Evolutionary conservation across 1,140 invertebrate species (phyloP).

Genomic region (Lordiphosa clarofinis): DNA sequence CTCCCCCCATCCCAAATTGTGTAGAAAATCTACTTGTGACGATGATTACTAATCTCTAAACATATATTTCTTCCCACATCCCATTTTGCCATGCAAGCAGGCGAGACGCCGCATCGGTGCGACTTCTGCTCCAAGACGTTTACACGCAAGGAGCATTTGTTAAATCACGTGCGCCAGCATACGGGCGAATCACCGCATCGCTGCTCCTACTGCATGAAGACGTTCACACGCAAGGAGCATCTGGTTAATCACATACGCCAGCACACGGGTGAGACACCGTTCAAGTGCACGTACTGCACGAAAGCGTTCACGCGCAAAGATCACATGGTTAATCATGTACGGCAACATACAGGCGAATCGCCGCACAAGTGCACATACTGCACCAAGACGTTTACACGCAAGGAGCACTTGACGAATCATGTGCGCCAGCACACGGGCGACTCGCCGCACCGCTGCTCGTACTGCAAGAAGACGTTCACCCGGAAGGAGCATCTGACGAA

Average conservation of each 20-base stretch:
- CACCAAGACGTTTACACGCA: constrained; percentile 89
- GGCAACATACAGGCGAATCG: constrained; percentile 93
- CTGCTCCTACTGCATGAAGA: constrained; percentile 86
- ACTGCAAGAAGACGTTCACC: constrained; percentile 89
- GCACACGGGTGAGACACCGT: constrained; percentile 92
- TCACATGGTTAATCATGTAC: constrained; percentile 86
- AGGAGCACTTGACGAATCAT: constrained; percentile 86
- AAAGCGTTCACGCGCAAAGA: constrained; percentile 93
- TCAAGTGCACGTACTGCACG: constrained; percentile 91
- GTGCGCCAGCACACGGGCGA: constrained; percentile 90
- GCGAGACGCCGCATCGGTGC: constrained; percentile 92
- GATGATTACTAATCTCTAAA: constrained; percentile 69
- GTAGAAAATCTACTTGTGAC: constrained; percentile 3
- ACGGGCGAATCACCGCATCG: constrained; percentile 83
- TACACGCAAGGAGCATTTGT: constrained; percentile 89
- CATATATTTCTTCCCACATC: constrained; percentile 34
- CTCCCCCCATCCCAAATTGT: constrained; percentile 6
- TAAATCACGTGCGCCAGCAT: constrained; percentile 91
- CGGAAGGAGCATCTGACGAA: constrained; percentile 94
- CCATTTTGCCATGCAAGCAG: constrained; percentile 79
- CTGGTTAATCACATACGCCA: constrained; percentile 88
- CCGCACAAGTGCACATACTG: constrained; percentile 89
- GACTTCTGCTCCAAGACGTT: constrained; percentile 92
- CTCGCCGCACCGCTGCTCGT: constrained; percentile 86
- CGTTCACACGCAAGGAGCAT: constrained; percentile 88